These are phyloP conservation scores for Cherax quadricarinatus DNA, from an alignment of 1,140 invertebrate species.

Conservation along the genomic window DNA sequence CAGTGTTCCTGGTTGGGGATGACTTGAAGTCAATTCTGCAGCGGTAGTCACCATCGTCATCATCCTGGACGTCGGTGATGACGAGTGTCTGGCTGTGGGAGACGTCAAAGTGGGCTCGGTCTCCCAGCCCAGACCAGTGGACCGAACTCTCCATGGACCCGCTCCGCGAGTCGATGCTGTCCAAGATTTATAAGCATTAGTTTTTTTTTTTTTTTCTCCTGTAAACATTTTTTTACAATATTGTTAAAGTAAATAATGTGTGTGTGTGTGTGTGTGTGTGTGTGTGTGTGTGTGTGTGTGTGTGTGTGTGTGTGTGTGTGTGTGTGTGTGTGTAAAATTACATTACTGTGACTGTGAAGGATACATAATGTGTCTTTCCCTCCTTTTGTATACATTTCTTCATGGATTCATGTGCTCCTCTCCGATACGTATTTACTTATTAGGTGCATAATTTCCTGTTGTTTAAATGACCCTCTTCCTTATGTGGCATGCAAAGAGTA, in stretches of 20 bases:
- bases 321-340: not conserved
- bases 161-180: slow-evolving; percentile 32
- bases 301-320: not conserved
- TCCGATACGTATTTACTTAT: too few species aligned
- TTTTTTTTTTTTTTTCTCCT: not conserved
- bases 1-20: slow-evolving; percentile 75
- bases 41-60: slow-evolving; percentile 76
- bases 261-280: not conserved
- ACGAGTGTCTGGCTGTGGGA: slow-evolving; percentile 1
- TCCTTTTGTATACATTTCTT: too few species aligned
- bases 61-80: slow-evolving; percentile 58
- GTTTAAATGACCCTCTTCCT: too few species aligned
- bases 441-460: too few species aligned
- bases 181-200: not conserved
- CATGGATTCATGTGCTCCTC: too few species aligned
- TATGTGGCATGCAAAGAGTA: too few species aligned
- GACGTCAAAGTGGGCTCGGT: slow-evolving; percentile 43
- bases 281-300: not conserved
- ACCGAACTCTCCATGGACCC: slow-evolving; percentile 13
- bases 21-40: slow-evolving; percentile 76
- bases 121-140: slow-evolving; percentile 37
- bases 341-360: too few species aligned
- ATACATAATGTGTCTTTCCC: too few species aligned
- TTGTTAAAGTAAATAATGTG: not conserved
- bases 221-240: too few species aligned